Evolutionary conservation across 1,140 invertebrate genomes (phyloP).

Genomic region (Conus betulinus): DNA sequence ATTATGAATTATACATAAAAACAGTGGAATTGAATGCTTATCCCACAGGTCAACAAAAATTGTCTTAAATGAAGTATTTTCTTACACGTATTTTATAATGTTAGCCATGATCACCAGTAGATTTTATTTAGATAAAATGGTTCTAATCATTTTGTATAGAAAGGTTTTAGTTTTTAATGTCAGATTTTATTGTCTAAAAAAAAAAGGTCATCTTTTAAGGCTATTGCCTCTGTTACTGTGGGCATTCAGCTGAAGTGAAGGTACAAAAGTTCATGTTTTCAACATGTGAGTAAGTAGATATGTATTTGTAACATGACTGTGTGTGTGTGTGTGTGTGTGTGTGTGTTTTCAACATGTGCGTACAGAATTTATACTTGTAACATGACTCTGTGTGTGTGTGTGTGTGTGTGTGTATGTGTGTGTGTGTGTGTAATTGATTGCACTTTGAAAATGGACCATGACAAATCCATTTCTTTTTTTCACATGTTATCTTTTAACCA

Average conservation of each 20-base stretch:
- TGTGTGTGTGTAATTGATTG: neutral
- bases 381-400: neutral
- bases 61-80: neutral
- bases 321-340: constrained; percentile 1
- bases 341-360: neutral
- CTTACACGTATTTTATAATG: neutral
- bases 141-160: too few species aligned
- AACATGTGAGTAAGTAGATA: neutral
- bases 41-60: neutral
- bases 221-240: neutral
- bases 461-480: neutral
- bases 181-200: neutral
- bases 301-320: neutral
- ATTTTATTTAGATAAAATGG: neutral
- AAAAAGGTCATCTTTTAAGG: neutral
- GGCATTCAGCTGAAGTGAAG: neutral
- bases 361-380: neutral
- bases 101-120: neutral
- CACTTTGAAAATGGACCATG: neutral
- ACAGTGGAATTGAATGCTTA: neutral
- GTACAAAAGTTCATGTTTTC: too few species aligned
- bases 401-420: constrained; percentile 10
- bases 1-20: neutral
- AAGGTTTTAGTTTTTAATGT: too few species aligned
- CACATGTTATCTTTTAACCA: neutral